These are phyloP conservation scores for Pachymerium ferrugineum DNA, from an alignment of 2,888 invertebrate species.

Conservation along the genomic window DNA sequence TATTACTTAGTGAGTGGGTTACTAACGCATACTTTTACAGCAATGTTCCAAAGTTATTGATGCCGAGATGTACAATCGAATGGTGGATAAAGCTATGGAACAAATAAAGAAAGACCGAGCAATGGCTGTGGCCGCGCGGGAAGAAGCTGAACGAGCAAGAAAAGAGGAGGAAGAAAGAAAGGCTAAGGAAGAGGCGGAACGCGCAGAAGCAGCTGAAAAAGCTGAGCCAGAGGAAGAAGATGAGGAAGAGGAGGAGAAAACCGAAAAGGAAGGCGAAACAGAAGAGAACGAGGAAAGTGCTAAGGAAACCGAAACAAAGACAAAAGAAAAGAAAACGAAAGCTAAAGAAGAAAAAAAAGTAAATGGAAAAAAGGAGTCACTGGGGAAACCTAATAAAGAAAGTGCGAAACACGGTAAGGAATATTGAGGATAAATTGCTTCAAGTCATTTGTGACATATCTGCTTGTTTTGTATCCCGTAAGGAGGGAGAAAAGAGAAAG, in stretches of 20 bases:
- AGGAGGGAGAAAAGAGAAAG: background rate
- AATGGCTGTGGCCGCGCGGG: slow-evolving; percentile 35
- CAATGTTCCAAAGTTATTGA: slow-evolving; percentile 80
- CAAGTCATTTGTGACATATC: background rate
- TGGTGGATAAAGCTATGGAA: slow-evolving; percentile 64
- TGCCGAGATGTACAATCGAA: slow-evolving; percentile 83
- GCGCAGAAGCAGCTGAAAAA: slow-evolving; percentile 32
- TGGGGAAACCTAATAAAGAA: background rate
- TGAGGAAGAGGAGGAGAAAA: background rate
- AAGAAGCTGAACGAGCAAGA: slow-evolving; percentile 31
- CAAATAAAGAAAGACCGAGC: slow-evolving; percentile 42
- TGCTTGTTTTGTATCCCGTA: background rate
- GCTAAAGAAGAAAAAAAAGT: background rate
- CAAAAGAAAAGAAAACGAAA: background rate
- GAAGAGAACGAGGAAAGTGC: background rate
- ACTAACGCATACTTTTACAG: slow-evolving; percentile 32
- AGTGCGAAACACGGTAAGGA: background rate
- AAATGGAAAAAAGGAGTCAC: background rate
- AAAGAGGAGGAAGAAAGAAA: slow-evolving; percentile 68
- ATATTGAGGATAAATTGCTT: background rate
- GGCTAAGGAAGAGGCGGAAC: slow-evolving; percentile 55
- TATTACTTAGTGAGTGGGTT: background rate
- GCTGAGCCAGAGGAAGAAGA: background rate
- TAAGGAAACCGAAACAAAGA: background rate
- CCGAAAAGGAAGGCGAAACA: background rate